Percentiles rank a stretch among this genome's conserved stretches.
Conservation (phyloP, 2,113 vertebrate genomes). For the Bos javanicus region DNA sequence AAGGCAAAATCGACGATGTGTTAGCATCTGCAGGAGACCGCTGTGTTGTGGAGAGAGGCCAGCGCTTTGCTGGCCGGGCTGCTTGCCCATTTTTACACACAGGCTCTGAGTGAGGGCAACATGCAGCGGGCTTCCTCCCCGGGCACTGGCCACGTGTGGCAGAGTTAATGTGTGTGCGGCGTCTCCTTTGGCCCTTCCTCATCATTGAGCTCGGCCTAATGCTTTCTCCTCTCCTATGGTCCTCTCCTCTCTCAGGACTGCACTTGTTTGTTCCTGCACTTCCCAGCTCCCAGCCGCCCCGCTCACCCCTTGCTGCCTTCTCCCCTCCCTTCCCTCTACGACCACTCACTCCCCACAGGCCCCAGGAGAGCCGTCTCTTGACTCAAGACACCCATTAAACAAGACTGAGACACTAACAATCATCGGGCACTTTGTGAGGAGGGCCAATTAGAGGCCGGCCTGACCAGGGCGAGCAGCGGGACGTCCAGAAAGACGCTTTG, state of each 20-base stretch:
- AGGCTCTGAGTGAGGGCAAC: not conserved
- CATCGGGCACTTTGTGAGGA: slow-evolving; percentile 11
- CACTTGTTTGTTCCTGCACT: not conserved
- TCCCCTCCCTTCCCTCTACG: not conserved
- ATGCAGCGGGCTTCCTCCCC: not conserved
- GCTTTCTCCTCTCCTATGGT: not conserved
- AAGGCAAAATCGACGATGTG: not conserved
- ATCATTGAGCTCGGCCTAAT: not conserved
- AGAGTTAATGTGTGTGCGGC: not conserved
- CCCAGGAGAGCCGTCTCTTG: not conserved
- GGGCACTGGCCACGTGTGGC: accelerated
- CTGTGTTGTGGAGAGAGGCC: not conserved
- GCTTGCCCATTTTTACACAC: not conserved
- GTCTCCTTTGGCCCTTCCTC: not conserved
- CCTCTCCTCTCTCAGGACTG: not conserved
- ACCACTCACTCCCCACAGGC: not conserved
- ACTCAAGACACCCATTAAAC: slow-evolving; percentile 40
- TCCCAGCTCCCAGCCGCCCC: not conserved
- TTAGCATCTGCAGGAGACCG: not conserved
- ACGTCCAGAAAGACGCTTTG: slow-evolving; percentile 43
- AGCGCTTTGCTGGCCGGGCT: not conserved
- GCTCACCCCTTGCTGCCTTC: not conserved
- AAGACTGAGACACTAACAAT: not conserved
- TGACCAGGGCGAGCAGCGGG: slow-evolving; percentile 28
- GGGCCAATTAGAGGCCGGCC: slow-evolving; percentile 44